These are phyloP conservation scores for Maniola jurtina DNA, from an alignment of 1,140 invertebrate genomes.

Conservation along the genomic window DNA sequence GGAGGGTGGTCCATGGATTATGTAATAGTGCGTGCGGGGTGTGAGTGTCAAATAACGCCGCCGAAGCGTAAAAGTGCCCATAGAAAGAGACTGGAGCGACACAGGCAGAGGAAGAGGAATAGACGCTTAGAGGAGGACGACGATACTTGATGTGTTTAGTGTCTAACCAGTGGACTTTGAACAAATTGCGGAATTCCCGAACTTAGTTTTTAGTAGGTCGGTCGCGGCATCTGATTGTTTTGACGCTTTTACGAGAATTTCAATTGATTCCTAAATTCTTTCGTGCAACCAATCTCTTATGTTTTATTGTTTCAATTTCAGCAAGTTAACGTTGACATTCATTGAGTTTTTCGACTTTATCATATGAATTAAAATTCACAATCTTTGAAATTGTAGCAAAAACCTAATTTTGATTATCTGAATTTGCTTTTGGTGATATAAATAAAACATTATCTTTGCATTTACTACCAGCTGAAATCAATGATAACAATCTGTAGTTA, in stretches of 20 bases:
- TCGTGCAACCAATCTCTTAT: no score
- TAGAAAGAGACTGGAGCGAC: slow-evolving; percentile 52
- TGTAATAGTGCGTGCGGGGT: slow-evolving; percentile 89
- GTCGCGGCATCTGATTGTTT: slow-evolving; percentile 35
- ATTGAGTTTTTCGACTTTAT: no score
- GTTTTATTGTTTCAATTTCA: no score
- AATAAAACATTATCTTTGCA: no score
- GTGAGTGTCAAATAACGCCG: slow-evolving; percentile 85
- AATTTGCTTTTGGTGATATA: no score
- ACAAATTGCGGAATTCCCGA: slow-evolving; percentile 58
- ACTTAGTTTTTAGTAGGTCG: slow-evolving; percentile 44
- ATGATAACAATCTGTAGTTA: no score
- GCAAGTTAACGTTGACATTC: no score
- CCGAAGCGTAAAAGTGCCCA: slow-evolving; percentile 50
- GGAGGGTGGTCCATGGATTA: slow-evolving; percentile 88
- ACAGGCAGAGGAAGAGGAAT: slow-evolving; percentile 58
- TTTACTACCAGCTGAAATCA: no score
- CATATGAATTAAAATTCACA: no score
- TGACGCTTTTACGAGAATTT: background rate
- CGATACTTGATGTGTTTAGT: slow-evolving; percentile 59
- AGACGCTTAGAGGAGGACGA: slow-evolving; percentile 57
- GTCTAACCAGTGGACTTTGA: slow-evolving; percentile 58
- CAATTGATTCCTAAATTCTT: no score
- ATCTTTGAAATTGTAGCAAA: no score
- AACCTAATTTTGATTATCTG: no score